Evolutionary conservation across 2,797 vertebrate genomes (phyloP).

Genomic region (Diplodus puntazzo): DNA sequence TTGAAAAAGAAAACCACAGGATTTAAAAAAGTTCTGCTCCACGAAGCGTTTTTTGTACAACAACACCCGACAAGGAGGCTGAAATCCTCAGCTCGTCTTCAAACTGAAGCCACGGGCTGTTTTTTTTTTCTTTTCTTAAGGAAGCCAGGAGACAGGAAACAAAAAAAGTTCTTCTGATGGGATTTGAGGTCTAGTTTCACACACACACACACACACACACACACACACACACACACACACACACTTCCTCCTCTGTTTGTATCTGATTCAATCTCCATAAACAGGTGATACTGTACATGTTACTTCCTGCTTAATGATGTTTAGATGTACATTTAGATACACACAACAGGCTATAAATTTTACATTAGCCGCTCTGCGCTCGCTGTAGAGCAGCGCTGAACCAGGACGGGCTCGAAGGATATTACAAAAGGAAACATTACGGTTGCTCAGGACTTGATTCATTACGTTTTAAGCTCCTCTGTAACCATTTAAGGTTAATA

Average conservation of each 20-base stretch:
- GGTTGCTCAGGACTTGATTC: constrained; percentile 14
- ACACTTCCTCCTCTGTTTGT: constrained; percentile 1
- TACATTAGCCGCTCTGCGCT: constrained; percentile 46
- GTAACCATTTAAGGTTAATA: not conserved
- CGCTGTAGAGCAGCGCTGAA: constrained; percentile 18
- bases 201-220: not conserved
- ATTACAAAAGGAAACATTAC: constrained; percentile 14
- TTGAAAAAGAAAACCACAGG: constrained; percentile 30
- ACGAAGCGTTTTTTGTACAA: constrained; percentile 23
- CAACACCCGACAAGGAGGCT: constrained; percentile 6
- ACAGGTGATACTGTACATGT: constrained; percentile 54
- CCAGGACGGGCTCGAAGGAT: constrained; percentile 24
- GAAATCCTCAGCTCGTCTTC: constrained; percentile 14
- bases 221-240: not conserved
- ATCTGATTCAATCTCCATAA: constrained; percentile 47
- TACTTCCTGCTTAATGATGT: constrained; percentile 72
- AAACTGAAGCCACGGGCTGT: constrained; percentile 27
- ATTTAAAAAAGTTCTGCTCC: constrained; percentile 40
- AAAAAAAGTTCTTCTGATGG: constrained; percentile 37
- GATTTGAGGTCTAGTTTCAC: constrained; percentile 44
- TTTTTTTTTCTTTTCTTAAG: constrained; percentile 2
- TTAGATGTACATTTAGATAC: constrained; percentile 71
- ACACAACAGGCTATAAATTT: constrained; percentile 61
- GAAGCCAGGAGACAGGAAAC: constrained; percentile 50
- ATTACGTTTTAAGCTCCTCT: constrained; percentile 22